Conservation (phyloP, 2,888 invertebrate genomes). For the Caenorhabditis sp. region DNA sequence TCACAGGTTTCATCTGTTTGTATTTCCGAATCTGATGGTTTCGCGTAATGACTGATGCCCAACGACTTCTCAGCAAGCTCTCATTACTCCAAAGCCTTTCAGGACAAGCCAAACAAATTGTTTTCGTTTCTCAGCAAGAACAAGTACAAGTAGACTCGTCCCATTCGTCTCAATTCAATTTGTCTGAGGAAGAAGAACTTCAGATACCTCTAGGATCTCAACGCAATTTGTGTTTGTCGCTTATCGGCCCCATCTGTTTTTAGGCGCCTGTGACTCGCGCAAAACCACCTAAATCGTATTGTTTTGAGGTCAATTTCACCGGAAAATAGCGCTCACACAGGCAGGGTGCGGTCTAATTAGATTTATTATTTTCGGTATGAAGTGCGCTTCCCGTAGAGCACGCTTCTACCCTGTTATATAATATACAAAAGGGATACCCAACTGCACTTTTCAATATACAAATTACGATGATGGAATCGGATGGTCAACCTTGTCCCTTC, state of each 20-base stretch:
- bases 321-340: neutral
- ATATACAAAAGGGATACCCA: constrained; percentile 8
- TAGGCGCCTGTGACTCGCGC: neutral
- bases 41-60: no score
- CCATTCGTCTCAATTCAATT: no score
- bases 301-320: constrained; percentile 19
- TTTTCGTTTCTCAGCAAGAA: no score
- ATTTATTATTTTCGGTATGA: constrained; percentile 17
- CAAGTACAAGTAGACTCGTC: no score
- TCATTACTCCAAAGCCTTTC: no score
- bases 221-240: neutral
- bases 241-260: constrained; percentile 3
- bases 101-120: no score
- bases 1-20: constrained; percentile 19
- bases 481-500: constrained; percentile 2
- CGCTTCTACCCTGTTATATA: constrained; percentile 5
- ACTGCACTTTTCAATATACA: constrained; percentile 15
- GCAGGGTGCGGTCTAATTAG: constrained; percentile 9
- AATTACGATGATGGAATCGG: constrained; percentile 1
- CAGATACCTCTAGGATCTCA: no score
- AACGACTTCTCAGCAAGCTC: no score
- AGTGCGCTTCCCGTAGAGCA: constrained; percentile 22
- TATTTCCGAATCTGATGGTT: neutral
- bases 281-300: neutral
- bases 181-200: no score